Percentiles rank a stretch among this genome's conserved stretches.
These are phyloP conservation scores for Pseudobourletiella spinata DNA, from an alignment of 1,140 invertebrate species.

Conservation along the genomic window DNA sequence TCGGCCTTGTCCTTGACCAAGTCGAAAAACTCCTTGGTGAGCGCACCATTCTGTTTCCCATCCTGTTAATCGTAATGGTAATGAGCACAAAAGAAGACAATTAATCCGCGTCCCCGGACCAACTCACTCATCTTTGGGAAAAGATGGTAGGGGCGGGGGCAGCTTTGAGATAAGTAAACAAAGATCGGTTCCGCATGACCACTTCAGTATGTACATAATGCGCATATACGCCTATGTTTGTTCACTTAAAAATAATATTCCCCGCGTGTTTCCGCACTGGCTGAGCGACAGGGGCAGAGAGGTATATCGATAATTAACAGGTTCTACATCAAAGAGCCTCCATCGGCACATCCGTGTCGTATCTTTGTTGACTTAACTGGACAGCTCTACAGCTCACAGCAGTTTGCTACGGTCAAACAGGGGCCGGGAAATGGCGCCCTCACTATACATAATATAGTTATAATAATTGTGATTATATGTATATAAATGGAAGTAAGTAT, in stretches of 20 bases:
- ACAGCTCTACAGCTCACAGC: too few species aligned
- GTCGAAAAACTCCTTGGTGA: slow-evolving; percentile 52
- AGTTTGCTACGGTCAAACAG: too few species aligned
- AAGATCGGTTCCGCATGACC: not conserved
- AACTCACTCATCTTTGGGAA: not conserved
- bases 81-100: not conserved
- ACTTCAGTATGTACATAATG: not conserved
- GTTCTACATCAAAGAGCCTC: not conserved
- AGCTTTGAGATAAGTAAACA: slow-evolving; percentile 2
- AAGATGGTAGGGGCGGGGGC: not conserved
- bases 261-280: not conserved
- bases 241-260: not conserved
- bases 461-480: too few species aligned
- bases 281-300: not conserved
- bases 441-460: too few species aligned
- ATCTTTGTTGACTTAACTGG: not conserved
- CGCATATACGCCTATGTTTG: not conserved
- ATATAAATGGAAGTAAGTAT: too few species aligned
- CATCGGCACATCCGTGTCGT: not conserved
- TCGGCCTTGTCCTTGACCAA: not conserved
- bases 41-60: slow-evolving; percentile 26
- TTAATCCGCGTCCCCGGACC: not conserved
- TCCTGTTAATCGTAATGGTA: slow-evolving; percentile 13
- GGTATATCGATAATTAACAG: not conserved
- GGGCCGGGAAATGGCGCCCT: too few species aligned